Conservation (phyloP, 2,888 invertebrate genomes). For the Plagiodera versicolora region DNA sequence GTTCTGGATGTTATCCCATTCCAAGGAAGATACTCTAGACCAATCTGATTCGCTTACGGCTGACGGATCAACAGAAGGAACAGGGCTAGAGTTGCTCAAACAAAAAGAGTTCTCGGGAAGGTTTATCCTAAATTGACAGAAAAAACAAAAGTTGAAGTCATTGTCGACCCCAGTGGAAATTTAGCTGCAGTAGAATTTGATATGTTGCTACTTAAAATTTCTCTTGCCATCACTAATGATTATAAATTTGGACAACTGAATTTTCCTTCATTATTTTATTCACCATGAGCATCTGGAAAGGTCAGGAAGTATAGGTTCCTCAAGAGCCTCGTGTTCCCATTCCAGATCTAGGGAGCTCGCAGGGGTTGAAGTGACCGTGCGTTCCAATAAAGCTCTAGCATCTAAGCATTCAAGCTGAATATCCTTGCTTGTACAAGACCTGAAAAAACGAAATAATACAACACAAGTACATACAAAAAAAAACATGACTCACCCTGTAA, state of each 20-base stretch:
- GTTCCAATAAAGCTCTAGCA: slow-evolving; percentile 56
- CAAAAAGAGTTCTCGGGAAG: slow-evolving; percentile 41
- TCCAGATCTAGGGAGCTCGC: slow-evolving; percentile 71
- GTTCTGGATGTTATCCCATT: slow-evolving; percentile 67
- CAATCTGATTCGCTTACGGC: slow-evolving; percentile 56
- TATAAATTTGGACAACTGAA: too few relatives aligned
- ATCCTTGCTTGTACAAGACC: slow-evolving; percentile 54
- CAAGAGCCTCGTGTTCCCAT: slow-evolving; percentile 68
- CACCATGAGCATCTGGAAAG: slow-evolving; percentile 53
- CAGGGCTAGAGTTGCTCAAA: slow-evolving; percentile 44
- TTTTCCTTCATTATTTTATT: slow-evolving; percentile 14
- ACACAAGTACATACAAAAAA: neutral
- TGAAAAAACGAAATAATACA: slow-evolving; percentile 25
- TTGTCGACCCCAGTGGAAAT: too few relatives aligned
- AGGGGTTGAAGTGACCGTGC: slow-evolving; percentile 59
- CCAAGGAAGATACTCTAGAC: slow-evolving; percentile 66
- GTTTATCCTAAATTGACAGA: slow-evolving; percentile 39
- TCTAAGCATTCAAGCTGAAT: slow-evolving; percentile 65
- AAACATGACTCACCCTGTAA: neutral
- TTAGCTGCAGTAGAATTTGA: too few relatives aligned
- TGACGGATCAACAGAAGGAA: slow-evolving; percentile 35
- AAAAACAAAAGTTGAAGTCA: too few relatives aligned
- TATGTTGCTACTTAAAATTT: too few relatives aligned
- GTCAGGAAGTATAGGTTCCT: slow-evolving; percentile 48
- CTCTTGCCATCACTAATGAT: too few relatives aligned